Percentiles rank a stretch among this genome's conserved stretches.
These are phyloP conservation scores for Phalloptychus januarius DNA, from an alignment of 2,797 vertebrate species.

Conservation along the genomic window DNA sequence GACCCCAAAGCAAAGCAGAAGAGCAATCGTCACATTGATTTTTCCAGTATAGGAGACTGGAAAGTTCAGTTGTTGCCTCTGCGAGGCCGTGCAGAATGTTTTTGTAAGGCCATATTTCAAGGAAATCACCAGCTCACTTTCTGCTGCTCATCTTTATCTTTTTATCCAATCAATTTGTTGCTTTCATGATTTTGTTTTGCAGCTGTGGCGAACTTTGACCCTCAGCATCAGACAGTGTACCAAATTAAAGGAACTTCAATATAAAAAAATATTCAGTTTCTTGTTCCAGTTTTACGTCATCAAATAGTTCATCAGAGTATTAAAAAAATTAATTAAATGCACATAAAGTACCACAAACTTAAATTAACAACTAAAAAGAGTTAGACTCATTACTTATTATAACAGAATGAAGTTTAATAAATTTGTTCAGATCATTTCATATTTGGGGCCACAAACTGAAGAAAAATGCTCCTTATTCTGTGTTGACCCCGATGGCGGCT, in stretches of 20 bases:
- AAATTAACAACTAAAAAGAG: neutral
- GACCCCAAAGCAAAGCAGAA: neutral
- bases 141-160: neutral
- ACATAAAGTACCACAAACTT: neutral
- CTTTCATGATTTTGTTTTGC: neutral
- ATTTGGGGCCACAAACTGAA: neutral
- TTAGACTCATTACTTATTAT: neutral
- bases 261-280: neutral
- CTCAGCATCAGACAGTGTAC: neutral
- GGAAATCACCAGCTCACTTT: neutral
- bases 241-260: neutral
- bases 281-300: neutral
- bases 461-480: neutral
- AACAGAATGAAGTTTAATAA: neutral
- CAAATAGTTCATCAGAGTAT: neutral
- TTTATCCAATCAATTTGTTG: neutral
- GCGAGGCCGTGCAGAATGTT: neutral
- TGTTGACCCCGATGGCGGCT: neutral
- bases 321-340: neutral
- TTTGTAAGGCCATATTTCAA: neutral
- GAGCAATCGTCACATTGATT: constrained; percentile 2
- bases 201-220: neutral
- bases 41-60: constrained; percentile 1
- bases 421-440: neutral
- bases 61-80: neutral